phyloP scores from a whole-genome alignment of 2,797 vertebrate genomes.

The Danionella dracula region DNA sequence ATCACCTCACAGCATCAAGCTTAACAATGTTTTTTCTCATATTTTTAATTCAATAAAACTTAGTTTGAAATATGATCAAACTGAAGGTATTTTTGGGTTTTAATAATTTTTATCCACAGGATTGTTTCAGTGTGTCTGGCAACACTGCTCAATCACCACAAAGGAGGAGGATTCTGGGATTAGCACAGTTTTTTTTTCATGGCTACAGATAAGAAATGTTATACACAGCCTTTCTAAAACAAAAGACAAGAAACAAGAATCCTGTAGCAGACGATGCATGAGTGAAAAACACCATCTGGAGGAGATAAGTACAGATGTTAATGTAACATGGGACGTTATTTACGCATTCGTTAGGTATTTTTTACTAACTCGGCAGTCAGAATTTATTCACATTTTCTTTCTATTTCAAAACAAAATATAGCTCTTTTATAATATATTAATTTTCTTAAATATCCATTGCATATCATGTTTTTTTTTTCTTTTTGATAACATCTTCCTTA shows the following conservation, averaged over 20 bases:
- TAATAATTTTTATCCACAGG: no score
- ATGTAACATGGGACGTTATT: slow-evolving; percentile 62
- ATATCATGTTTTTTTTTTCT: slow-evolving; percentile 75
- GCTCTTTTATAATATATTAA: slow-evolving; percentile 76
- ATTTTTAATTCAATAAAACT: no score
- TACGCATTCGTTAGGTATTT: slow-evolving; percentile 48
- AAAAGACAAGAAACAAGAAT: not conserved
- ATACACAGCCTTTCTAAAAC: not conserved
- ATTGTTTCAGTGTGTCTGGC: no score
- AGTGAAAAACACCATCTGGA: slow-evolving; percentile 28
- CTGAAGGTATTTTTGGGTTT: no score
- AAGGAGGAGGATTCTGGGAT: slow-evolving; percentile 28
- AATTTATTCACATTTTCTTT: slow-evolving; percentile 72
- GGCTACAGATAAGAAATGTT: slow-evolving; percentile 40
- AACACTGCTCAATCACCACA: not conserved
- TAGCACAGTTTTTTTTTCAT: slow-evolving; percentile 42
- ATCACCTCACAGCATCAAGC: no score
- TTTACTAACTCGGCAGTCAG: slow-evolving; percentile 66
- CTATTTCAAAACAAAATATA: slow-evolving; percentile 80
- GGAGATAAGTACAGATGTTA: not conserved
- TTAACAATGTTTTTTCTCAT: no score
- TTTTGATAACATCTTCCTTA: slow-evolving; percentile 69
- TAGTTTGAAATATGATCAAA: no score
- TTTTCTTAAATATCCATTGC: slow-evolving; percentile 74
- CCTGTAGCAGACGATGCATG: not conserved